Evolutionary conservation across 2,888 invertebrate genomes (phyloP), one percentile per base, ranked within the genome.

Genomic region (Elmis aenea): DNA sequence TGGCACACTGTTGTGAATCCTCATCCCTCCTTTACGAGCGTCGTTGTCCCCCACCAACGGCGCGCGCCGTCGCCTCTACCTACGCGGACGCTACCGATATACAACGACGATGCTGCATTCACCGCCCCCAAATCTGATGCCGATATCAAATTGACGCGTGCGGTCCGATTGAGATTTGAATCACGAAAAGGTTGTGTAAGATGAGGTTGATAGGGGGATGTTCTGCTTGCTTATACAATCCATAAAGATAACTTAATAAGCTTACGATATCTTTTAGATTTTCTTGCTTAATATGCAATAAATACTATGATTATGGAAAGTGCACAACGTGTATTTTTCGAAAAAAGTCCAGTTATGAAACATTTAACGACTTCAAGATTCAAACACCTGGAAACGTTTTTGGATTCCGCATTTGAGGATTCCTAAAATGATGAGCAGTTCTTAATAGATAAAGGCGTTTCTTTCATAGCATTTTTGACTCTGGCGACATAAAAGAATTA

Each of bases 91-190:
- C 50, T 48, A 45, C 51, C 44, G 48, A 47, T 48, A 40, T 34
- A 38, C 26, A 33, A 31, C 38, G 43, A 50, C 53, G 52, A 46
- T 50, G 51, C 50, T 46, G 51, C 55, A 54, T 47, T 54, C 58
- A 52, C 62, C 64, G 62, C 62, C 64, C 62, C 62, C 61, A 50
- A 61, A 58, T 54, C 59, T 54, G 51, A 45, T 46, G 46, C 47
- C 56, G 56, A 57, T 56, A 57, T 55, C 56, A 54, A 59, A 56
- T 57, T 56, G 59, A 57, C 57, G 58, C 55, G 58, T 54, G 57
- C 55, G 56, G 54, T 52, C 46, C 47, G 47, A 49, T 51, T 50
- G 42, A 46, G 50, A 50, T 49, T 50, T 50, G 49, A 51, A 51
- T 52, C 53, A 48, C 51, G 51, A 39, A 47, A 49, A 45, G 47